A percentile compares a stretch with the other conserved stretches of the same genome.
phyloP scores from a whole-genome alignment of 2,113 vertebrate species.

The Indicator maculatus region DNA sequence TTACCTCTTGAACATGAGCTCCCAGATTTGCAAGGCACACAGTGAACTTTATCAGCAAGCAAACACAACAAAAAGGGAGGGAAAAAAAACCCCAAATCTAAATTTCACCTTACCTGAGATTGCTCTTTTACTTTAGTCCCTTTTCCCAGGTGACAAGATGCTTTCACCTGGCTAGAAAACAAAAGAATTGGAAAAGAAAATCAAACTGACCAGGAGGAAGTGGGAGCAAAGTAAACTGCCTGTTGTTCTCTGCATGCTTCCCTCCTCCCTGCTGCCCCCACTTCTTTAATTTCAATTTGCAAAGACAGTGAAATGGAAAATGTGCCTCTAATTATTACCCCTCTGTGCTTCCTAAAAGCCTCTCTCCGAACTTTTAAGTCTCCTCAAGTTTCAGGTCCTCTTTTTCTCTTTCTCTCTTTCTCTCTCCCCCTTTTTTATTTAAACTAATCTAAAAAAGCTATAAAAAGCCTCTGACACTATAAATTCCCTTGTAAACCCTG shows the following conservation, averaged over 20 bases:
- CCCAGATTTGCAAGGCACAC: neutral
- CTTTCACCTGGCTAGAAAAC: neutral
- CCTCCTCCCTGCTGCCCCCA: neutral
- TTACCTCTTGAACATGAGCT: neutral
- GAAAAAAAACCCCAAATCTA: neutral
- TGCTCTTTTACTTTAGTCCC: neutral
- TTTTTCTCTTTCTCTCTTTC: conserved; percentile 66
- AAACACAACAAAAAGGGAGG: neutral
- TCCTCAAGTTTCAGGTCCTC: conserved; percentile 80
- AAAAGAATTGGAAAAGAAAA: neutral
- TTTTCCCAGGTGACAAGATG: neutral
- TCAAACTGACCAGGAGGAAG: neutral
- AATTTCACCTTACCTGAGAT: neutral
- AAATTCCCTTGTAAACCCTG: conserved; percentile 82
- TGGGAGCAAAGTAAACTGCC: neutral
- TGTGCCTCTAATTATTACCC: conserved; percentile 76
- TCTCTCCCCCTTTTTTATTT: conserved; percentile 68
- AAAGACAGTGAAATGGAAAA: conserved; percentile 75
- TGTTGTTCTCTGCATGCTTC: neutral
- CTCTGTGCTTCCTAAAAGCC: conserved; percentile 77
- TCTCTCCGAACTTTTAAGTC: conserved; percentile 80
- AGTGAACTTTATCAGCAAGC: neutral
- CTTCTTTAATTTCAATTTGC: conserved; percentile 58
- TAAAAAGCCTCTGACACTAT: conserved; percentile 84
- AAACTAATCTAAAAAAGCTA: conserved; percentile 84